These are phyloP conservation scores for Conus betulinus DNA, from an alignment of 1,140 invertebrate species.

Conservation along the genomic window DNA sequence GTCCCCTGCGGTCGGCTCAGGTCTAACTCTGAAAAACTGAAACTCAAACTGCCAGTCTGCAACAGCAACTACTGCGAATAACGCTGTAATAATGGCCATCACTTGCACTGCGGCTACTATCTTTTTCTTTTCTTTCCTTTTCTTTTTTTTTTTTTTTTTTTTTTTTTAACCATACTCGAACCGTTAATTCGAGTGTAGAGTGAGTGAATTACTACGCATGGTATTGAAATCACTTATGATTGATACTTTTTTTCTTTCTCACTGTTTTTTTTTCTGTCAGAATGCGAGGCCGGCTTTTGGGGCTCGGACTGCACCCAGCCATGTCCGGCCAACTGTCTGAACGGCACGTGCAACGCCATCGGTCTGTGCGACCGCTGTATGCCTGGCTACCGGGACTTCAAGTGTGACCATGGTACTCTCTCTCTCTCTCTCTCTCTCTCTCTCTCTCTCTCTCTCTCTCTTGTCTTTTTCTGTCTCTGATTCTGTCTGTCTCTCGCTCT, in stretches of 20 bases:
- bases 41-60: no score
- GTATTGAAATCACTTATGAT: no score
- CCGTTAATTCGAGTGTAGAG: neutral
- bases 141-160: neutral
- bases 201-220: neutral
- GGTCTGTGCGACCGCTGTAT: slow-evolving; percentile 4
- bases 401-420: slow-evolving; percentile 5
- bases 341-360: slow-evolving; percentile 28
- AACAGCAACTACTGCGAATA: no score
- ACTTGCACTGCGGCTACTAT: no score
- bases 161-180: no score
- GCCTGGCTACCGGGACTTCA: slow-evolving; percentile 21
- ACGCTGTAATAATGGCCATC: no score
- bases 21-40: no score
- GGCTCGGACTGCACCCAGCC: slow-evolving; percentile 5
- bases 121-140: neutral
- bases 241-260: neutral
- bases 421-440: no score
- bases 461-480: no score
- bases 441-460: no score
- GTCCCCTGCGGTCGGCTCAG: no score
- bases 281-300: neutral
- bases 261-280: neutral
- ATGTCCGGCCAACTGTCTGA: slow-evolving; percentile 20
- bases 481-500: no score